A percentile compares a stretch with the other conserved stretches of the same genome.
Evolutionary conservation across 2,797 vertebrate genomes (phyloP).

Genomic region (Eptatretus atami): DNA sequence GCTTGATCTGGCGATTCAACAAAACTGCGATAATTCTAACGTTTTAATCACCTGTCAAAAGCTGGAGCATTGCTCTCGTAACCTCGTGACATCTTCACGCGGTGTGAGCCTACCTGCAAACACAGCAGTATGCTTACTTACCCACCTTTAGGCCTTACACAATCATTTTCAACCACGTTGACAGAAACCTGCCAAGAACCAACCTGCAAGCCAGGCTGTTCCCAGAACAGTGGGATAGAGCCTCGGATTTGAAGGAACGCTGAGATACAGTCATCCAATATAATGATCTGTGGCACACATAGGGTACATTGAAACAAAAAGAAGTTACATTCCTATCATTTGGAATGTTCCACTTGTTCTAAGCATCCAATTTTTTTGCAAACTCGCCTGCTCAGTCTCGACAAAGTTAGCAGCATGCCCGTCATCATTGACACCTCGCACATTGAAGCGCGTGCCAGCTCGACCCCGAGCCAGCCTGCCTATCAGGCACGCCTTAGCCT

Average conservation of each 20-base stretch:
- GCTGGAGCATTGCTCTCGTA: constrained; percentile 92
- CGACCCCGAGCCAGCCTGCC: constrained; percentile 44
- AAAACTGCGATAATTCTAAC: not conserved
- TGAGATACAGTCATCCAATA: constrained; percentile 61
- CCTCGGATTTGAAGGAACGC: constrained; percentile 94
- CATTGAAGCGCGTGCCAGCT: constrained; percentile 76
- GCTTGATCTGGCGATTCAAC: too few species aligned
- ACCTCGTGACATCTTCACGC: constrained; percentile 80
- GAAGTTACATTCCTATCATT: too few species aligned
- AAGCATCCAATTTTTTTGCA: too few species aligned
- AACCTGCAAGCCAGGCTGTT: constrained; percentile 89
- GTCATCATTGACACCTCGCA: constrained; percentile 72
- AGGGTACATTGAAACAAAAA: too few species aligned
- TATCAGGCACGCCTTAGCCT: constrained; percentile 87
- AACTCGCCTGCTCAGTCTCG: constrained; percentile 65
- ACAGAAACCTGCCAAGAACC: constrained; percentile 8
- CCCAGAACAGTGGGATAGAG: constrained; percentile 87
- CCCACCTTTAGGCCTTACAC: not conserved
- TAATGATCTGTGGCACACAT: constrained; percentile 32
- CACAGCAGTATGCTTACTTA: constrained; percentile 7
- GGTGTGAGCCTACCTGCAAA: constrained; percentile 68
- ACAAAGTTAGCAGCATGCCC: constrained; percentile 95
- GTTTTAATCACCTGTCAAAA: constrained; percentile 50
- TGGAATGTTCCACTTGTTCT: too few species aligned
- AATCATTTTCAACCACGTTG: not conserved